Base-by-base conservation (phyloP, 2,888 invertebrate genomes). In the Catocala sponsa region DNA sequence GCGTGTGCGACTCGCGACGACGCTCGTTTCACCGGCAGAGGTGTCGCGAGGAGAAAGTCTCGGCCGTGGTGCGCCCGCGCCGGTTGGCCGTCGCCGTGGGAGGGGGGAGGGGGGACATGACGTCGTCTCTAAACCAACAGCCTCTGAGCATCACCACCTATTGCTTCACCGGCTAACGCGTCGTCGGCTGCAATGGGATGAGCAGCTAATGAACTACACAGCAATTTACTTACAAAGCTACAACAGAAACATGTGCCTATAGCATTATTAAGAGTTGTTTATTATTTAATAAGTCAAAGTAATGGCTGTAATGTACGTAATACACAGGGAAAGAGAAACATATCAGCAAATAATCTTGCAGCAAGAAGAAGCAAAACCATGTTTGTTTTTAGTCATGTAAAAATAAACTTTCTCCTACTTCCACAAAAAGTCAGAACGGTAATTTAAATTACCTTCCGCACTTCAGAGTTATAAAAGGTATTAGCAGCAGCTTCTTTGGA, bases 21-120 rank as follows among this genome's bases (percentile, higher is more conserved):
- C 80, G 85, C 74, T 84, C 83, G 91, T 88, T 89, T 90, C 91
- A 88, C 90, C 87, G 81, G 82, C 79, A 78, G 88, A 86, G 91
- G 90, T 91, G 92, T 91, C 91, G 91, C 91, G 91, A 92, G 91
- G 94, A 94, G 94, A 95, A 95, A 95, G 94, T 94, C 89, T 89
- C 87, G 94, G 90, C 92, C 92, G 91, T 93, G 92, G 92, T 76
- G 86, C 86, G 89, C 86, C 81, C 79, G 88, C 88, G 85, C 84
- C 87, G 90, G 91, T 90, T 88, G 89, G 90, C 79, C 84, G 84
- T 70, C 53, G 52, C 66, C 55, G 80, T 83, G 86, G 35, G 9
- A n/a, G 35, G 35, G 2, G 35, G 15, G n/a, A 12, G 89, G 78
- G 94, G 92, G 91, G 89, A 84, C 84, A 81, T 91, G 91, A 91